Base-by-base conservation (phyloP, 2,113 vertebrate species). In the Nannospalax galili region DNA sequence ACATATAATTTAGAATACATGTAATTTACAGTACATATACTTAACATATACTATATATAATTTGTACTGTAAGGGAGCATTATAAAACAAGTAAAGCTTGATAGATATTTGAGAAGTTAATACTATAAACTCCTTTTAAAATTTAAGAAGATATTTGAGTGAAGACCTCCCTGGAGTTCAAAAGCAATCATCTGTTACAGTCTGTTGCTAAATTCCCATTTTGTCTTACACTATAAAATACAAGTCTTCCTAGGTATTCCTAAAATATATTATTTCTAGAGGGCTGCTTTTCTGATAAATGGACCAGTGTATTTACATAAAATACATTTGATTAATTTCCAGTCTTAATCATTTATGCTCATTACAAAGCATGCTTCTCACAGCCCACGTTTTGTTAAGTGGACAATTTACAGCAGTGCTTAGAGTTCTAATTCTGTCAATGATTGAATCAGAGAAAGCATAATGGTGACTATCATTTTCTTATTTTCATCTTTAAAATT, bases 251-350 rank as follows among this genome's bases (percentile, higher is more conserved):
- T 62, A 2, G 19, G 58, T 14, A 95, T 35, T 28, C 1, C 8
- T 52, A 58, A 92, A 42, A 70, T n/a, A 77, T 81, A 88, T 78
- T 72, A 72, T 93, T 92, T 95, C 88, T 42, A 72, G 22, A 92
- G 1, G 22, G 20, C 1, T 69, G 11, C 3, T 91, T 96, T 85
- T 93, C 30, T 84, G 73, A 93, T n/a, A 82, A 62, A 84, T 77
- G 73, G 5, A 70, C 24, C 56, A 28, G 3, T 45, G 12, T 40
- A 32, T 88, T 58, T 5, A 82, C 26, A 93, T 58, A 62, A 1
- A 52, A 90, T 7, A 73, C 11, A n/a, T 60, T 82, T 95, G 22
- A 75, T 75, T 78, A 90, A 42, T 77, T 92, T 90, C 73, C 72
- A 90, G 52, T 35, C 42, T 94, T 62, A 95, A 75, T 80, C 45